A percentile compares a stretch with the other conserved stretches of the same genome.
Evolutionary conservation across 2,888 invertebrate species (phyloP).

Genomic region (Serripes groenlandicus): DNA sequence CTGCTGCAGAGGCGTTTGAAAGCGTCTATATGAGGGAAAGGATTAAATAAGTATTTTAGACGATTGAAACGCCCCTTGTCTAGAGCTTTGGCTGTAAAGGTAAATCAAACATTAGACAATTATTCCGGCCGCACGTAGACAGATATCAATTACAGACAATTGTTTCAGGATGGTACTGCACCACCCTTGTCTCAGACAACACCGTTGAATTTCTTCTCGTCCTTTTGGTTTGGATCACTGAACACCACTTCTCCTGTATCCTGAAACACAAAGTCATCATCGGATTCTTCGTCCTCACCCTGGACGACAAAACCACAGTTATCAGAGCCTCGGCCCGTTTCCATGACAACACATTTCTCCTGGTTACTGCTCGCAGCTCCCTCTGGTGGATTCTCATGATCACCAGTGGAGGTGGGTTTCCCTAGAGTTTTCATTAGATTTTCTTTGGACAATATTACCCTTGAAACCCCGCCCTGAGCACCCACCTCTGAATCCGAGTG

Average conservation of each 20-base stretch:
- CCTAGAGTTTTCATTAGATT: constrained; percentile 43
- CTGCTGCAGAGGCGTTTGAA: background rate
- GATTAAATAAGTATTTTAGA: too few relatives aligned
- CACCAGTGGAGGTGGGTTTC: background rate
- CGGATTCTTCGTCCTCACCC: constrained; percentile 34
- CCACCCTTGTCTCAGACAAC: constrained; percentile 36
- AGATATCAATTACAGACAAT: too few relatives aligned
- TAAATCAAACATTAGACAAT: too few relatives aligned
- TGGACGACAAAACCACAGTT: constrained; percentile 40
- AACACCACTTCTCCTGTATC: constrained; percentile 42
- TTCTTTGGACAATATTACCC: constrained; percentile 44
- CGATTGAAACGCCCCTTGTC: too few relatives aligned
- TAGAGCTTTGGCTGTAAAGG: background rate
- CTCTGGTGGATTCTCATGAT: constrained; percentile 9
- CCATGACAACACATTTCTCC: constrained; percentile 32
- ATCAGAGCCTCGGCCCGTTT: constrained; percentile 46
- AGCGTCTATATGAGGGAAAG: background rate
- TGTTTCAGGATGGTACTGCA: too few relatives aligned
- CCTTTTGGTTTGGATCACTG: constrained; percentile 45
- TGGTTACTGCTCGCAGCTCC: background rate
- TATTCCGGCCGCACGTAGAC: too few relatives aligned
- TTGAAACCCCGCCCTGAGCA: constrained; percentile 64
- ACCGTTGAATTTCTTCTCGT: constrained; percentile 59
- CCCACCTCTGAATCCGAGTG: constrained; percentile 62
- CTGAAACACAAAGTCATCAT: constrained; percentile 23